Evolutionary conservation across 1,140 invertebrate species (phyloP), one percentile per base, ranked within the genome.

Genomic region (Drosophila ironensis): DNA sequence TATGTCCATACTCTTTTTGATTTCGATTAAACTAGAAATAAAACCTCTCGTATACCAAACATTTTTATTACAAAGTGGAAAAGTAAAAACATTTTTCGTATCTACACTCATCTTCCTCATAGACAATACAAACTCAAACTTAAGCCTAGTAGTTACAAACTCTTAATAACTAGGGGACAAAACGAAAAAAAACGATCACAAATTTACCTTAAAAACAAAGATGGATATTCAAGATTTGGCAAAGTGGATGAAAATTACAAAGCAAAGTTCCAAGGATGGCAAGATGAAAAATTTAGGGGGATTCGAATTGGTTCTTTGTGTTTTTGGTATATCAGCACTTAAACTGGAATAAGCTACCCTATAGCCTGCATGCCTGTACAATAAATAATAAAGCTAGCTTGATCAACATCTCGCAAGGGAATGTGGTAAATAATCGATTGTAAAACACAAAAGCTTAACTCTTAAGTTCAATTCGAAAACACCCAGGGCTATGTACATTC

Each of bases 271-370:
- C n/a, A 11, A 17, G 14, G 37, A 71, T 72, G 75, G 75, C 78
- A 82, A 84, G 78, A 64, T 61, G 54, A 16, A 72, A 28, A 69
- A 17, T 61, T 7, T 2, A 22, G 48, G 37, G 27, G n/a, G 6
- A 40, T 51, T 37, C 28, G 24, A 45, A 48, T 22, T 24, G 25
- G 28, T 45, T 40, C 48, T 37, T 64, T 67, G 50, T 44, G n/a
- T 73, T 68, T 82, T 84, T 84, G 78, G 78, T 86, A 84, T 86
- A 76, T 78, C 80, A 84, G 78, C 78, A 71, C 44, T 54, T 45
- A 66, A 56, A 71, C 53, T 80, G 68, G 51, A 48, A 33, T 59
- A 64, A 57, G 37, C 42, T 71, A 84, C 77, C 77, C 72, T 82
- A 77, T 70, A 86, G 80, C 78, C 78, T 81, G 70, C 30, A 44